Base-by-base conservation (phyloP, 1,140 invertebrate species). In the Brachionus manjavacas region DNA sequence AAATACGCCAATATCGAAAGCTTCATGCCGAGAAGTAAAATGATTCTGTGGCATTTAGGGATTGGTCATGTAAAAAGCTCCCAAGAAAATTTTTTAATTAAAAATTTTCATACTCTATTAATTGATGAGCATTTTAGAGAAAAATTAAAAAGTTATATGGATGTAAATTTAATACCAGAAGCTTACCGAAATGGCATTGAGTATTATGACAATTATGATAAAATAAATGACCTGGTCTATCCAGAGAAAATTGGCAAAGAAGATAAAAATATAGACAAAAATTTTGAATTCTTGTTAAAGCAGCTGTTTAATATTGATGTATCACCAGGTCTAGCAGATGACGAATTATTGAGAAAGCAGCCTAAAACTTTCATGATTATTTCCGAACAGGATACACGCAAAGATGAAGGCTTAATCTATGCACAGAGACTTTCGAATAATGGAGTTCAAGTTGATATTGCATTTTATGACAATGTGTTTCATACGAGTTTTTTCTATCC, bases 391-490 rank as follows among this genome's bases (percentile, higher is more conserved):
- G 78, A 80, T 64, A 39, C 49, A 6, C 28, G 49, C 14, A 80
- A 80, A 80, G 78, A 80, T 55, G 78, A 80, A 64, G 78, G 49
- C 23, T 55, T 80, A n/a, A 80, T 80, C 16, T 80, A 80, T 80
- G 78, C 78, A 4, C 25, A 55, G n/a, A 80, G 78, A 64, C 35
- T 80, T 31, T 31, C 25, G 9, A 80, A 80, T 20, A 60, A 55
- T 60, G 78, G 78, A 52, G 78, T 80, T 49, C 20, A 55, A 20
- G 41, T 49, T 31, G 78, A 80, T 60, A 55, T 80, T 9, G 78
- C 78, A 3, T 55, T 25, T 39, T 80, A 52, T 64, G 43, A 80
- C 23, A 80, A 80, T 80, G 78, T 25, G 16, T 80, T 80, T 80
- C 78, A 80, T 31, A 41, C 70, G 8, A 74, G 70, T 11, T 74